phyloP scores from a whole-genome alignment of 2,797 vertebrate genomes.

The Mionectes olivaceus region DNA sequence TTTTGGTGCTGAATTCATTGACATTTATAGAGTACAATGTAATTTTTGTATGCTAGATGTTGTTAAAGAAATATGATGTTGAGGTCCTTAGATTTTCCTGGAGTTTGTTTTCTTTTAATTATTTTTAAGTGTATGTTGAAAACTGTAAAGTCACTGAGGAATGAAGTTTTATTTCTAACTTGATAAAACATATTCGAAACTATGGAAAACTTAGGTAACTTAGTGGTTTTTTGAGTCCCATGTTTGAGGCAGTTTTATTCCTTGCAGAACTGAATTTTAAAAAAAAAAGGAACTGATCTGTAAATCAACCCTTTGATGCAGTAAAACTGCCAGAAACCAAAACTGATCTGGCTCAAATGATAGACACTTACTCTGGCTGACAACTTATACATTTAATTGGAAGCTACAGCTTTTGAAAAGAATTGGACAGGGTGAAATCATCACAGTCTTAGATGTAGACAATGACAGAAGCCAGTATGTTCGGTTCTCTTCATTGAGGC shows the following conservation, averaged over 20 bases:
- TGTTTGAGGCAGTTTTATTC: conserved; percentile 18
- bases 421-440: conserved; percentile 75
- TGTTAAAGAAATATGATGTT: neutral
- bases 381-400: conserved; percentile 76
- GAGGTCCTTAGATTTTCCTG: neutral
- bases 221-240: neutral
- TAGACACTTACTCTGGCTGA: conserved; percentile 76
- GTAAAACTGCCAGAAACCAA: conserved; percentile 64
- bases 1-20: neutral
- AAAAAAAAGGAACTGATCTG: conserved; percentile 21
- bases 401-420: conserved; percentile 74
- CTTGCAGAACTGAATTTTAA: neutral
- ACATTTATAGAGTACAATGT: neutral
- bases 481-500: conserved; percentile 65
- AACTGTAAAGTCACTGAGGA: neutral
- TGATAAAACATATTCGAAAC: neutral
- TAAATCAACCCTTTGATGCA: conserved; percentile 57
- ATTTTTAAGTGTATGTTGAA: neutral
- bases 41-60: neutral
- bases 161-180: conserved; percentile 8
- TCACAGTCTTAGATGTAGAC: conserved; percentile 75
- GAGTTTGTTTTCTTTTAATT: neutral
- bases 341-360: conserved; percentile 69
- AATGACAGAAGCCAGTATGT: conserved; percentile 74
- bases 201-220: neutral